A percentile compares a stretch with the other conserved stretches of the same genome.
Evolutionary conservation across 2,113 vertebrate species (phyloP).

Genomic region (Macroglossus sobrinus): DNA sequence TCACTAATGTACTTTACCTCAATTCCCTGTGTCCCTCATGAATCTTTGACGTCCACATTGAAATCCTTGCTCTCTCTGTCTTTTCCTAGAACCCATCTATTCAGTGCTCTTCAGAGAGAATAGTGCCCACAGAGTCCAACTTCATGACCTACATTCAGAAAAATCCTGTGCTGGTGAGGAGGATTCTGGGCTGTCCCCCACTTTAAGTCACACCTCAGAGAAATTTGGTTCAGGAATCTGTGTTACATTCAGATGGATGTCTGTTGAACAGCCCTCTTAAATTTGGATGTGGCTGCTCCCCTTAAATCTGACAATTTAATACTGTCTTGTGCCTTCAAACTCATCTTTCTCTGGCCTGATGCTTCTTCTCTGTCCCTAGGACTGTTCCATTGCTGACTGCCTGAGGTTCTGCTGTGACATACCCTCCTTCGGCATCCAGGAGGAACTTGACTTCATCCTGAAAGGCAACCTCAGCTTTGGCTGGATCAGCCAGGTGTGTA

Average conservation of each 20-base stretch:
- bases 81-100: conserved; percentile 28
- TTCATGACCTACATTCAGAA: conserved; percentile 15
- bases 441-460: conserved; percentile 75
- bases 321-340: not conserved
- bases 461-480: conserved; percentile 83
- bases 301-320: not conserved
- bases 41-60: no score
- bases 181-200: no score
- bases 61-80: not conserved
- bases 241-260: not conserved
- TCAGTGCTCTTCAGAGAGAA: conserved; percentile 29
- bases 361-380: conserved; percentile 64
- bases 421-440: conserved; percentile 59
- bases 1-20: accelerated
- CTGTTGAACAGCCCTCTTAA: not conserved
- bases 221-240: not conserved
- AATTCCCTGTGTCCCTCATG: not conserved
- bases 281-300: conserved; percentile 44
- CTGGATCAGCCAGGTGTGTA: conserved; percentile 85
- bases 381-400: conserved; percentile 84
- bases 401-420: conserved; percentile 77
- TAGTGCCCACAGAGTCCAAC: not conserved
- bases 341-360: not conserved
- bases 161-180: conserved; percentile 51
- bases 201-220: conserved; percentile 22